Evolutionary conservation across 2,888 invertebrate genomes (phyloP), one percentile per base, ranked within the genome.

Genomic region (Lasioglossum zephyrum): DNA sequence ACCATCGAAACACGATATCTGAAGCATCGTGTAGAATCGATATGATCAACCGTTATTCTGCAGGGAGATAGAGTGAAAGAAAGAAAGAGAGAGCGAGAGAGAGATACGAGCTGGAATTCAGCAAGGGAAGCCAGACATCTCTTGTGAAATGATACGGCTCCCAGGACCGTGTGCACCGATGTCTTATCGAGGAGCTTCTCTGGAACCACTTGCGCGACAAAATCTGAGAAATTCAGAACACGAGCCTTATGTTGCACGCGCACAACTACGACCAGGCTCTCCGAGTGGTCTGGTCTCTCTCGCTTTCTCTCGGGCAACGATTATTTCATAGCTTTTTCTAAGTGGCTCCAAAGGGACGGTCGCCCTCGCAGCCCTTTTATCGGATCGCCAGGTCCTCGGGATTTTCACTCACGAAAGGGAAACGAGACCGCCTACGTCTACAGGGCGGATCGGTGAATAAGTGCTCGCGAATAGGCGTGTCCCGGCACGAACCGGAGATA

Each of bases 381-480:
- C 81, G 9, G 73, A 77, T 77, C 73, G 39, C 31, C n/a, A 63
- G 74, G 53, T 70, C 77, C 53, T 63, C 53, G 44, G 75, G 72
- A 39, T 63, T 74, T 53, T 49, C n/a, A 39, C 39, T 49, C 41
- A 26, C 84, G 77, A 82, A 73, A 81, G 66, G 60, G 39, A 70
- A 63, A 63, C 63, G 63, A 31, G 60, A 26, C 39, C 44, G 39
- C 39, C 44, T 47, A 16, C 49, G 57, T 79, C 79, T n/a, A 26
- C n/a, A 11, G 44, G 44, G 36, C 44, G 36, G 44, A 79, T 82
- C 82, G 80, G 70, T 75, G 89, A 85, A 85, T 82, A 82, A 80
- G 80, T 85, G 79, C 81, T 39, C 31, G 81, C 72, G 88, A 88
- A 86, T 82, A 81, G 86, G 75, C 75, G 81, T 81, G 70, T 72